Evolutionary conservation across 2,888 invertebrate species (phyloP).

Genomic region (Trichogramma dendrolimi): DNA sequence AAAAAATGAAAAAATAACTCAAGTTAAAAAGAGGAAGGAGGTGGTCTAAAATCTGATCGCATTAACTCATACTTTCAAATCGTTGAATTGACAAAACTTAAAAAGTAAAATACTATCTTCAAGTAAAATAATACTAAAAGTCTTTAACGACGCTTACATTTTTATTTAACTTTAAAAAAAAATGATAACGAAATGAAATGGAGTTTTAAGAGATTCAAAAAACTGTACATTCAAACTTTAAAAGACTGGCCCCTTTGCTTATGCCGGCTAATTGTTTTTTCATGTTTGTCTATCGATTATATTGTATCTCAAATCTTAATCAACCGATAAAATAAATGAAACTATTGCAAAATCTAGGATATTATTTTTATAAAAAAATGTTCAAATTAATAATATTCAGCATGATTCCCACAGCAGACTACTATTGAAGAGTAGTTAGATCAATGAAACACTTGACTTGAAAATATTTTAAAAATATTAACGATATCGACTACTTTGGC

Average conservation of each 20-base stretch:
- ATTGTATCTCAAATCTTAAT: no score
- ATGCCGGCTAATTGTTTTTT: conserved; percentile 46
- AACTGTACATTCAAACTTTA: conserved; percentile 38
- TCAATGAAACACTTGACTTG: no score
- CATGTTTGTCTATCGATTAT: no score
- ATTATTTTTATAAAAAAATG: no score
- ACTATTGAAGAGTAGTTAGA: no score
- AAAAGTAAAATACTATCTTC: conserved; percentile 29
- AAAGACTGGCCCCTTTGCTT: conserved; percentile 52
- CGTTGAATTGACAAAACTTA: conserved; percentile 16
- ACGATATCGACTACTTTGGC: conserved; percentile 47
- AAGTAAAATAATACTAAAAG: conserved; percentile 30
- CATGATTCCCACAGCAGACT: no score
- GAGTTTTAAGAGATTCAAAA: conserved; percentile 45
- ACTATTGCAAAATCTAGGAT: no score
- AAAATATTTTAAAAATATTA: background rate
- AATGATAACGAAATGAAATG: conserved; percentile 11
- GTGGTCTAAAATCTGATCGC: conserved; percentile 15
- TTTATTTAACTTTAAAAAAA: conserved; percentile 10
- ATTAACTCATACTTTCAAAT: conserved; percentile 10
- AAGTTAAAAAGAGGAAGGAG: conserved; percentile 23
- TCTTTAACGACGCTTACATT: conserved; percentile 19
- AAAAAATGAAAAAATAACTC: conserved; percentile 17
- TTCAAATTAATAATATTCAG: no score
- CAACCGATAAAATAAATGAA: no score